Evolutionary conservation across 2,797 vertebrate species (phyloP).

Genomic region (Lepus townsendii): DNA sequence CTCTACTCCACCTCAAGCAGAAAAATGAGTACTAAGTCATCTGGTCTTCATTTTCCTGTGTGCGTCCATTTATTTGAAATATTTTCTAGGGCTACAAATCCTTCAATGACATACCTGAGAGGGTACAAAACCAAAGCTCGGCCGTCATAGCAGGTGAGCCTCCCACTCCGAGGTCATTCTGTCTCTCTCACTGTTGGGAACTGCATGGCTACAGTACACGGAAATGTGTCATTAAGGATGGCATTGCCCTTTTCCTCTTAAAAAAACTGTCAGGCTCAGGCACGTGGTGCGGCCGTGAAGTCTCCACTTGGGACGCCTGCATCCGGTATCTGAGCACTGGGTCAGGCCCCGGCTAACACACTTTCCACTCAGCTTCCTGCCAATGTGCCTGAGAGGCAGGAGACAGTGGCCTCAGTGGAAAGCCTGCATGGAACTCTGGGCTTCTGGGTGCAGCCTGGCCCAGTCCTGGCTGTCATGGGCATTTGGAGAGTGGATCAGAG

Average conservation of each 20-base stretch:
- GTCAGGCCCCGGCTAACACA: too few species aligned
- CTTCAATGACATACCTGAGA: slow-evolving; percentile 94
- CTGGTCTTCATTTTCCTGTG: neutral
- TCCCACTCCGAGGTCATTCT: neutral
- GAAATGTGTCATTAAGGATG: neutral
- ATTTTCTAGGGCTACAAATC: slow-evolving; percentile 93
- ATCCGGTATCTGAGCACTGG: too few species aligned
- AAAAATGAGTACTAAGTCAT: neutral
- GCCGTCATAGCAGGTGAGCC: slow-evolving; percentile 91
- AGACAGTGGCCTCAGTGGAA: too few species aligned
- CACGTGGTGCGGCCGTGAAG: too few species aligned
- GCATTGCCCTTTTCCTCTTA: neutral
- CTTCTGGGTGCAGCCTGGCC: too few species aligned
- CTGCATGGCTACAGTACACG: neutral
- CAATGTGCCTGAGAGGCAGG: too few species aligned
- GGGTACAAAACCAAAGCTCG: slow-evolving; percentile 93
- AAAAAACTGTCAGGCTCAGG: neutral
- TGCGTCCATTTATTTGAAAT: slow-evolving; percentile 6
- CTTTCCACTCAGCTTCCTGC: too few species aligned
- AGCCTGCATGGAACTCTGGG: too few species aligned
- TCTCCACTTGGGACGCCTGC: too few species aligned
- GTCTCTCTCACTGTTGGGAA: slow-evolving; percentile 19
- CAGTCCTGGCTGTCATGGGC: too few species aligned
- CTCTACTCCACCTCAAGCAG: neutral
- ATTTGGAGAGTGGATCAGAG: too few species aligned